These are phyloP conservation scores for Pandemis corylana DNA, from an alignment of 2,888 invertebrate genomes.

Conservation along the genomic window DNA sequence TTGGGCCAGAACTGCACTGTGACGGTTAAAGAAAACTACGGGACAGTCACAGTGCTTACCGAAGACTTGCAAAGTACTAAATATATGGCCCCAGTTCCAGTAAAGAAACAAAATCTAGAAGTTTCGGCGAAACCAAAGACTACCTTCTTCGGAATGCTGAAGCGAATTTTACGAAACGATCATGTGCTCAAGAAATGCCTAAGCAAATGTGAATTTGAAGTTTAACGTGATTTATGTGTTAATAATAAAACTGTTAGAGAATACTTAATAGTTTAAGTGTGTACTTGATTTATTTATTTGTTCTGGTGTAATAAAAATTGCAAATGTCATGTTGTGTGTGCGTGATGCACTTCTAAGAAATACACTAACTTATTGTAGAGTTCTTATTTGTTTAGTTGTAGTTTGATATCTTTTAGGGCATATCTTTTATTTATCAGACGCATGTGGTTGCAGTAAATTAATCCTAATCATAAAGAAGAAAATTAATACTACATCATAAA, in stretches of 20 bases:
- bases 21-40: conserved; percentile 55
- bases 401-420: neutral
- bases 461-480: neutral
- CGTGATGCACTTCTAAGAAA: neutral
- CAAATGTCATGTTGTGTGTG: neutral
- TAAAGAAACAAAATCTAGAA: neutral
- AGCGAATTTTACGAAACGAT: conserved; percentile 6
- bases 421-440: too few relatives aligned
- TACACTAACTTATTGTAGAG: neutral
- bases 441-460: neutral
- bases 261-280: neutral
- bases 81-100: neutral
- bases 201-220: conserved; percentile 8
- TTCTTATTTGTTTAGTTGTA: neutral
- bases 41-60: conserved; percentile 51
- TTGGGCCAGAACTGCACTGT: conserved; percentile 56
- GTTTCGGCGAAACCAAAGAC: conserved; percentile 6
- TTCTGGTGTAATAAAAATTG: neutral
- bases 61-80: conserved; percentile 1
- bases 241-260: neutral
- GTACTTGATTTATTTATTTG: neutral
- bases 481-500: neutral
- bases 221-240: conserved; percentile 2
- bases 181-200: conserved; percentile 2
- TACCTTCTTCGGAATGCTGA: conserved; percentile 9